These are phyloP conservation scores for Xiphophorus hellerii DNA, from an alignment of 2,113 vertebrate species.

Conservation along the genomic window DNA sequence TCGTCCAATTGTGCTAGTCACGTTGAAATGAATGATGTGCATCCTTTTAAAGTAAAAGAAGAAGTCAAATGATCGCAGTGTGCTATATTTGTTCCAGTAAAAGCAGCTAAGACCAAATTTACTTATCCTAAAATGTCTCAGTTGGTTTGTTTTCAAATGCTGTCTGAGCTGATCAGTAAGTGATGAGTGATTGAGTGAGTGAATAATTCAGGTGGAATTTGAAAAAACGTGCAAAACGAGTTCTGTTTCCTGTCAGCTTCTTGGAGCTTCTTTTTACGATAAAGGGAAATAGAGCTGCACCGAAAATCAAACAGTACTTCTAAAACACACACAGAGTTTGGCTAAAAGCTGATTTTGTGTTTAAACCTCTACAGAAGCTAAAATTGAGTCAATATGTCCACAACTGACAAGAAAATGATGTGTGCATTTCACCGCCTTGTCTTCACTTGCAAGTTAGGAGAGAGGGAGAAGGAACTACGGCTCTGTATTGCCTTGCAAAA, in stretches of 20 bases:
- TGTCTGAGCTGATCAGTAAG: constrained; percentile 28
- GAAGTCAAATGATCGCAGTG: neutral
- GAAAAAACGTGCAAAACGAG: constrained; percentile 68
- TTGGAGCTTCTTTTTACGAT: constrained; percentile 7
- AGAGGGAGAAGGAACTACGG: constrained; percentile 12
- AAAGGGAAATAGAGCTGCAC: constrained; percentile 27
- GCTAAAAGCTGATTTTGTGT: neutral
- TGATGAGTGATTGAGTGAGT: constrained; percentile 35
- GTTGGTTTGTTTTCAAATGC: constrained; percentile 6
- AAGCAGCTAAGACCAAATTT: neutral
- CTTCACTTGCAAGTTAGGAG: constrained; percentile 22
- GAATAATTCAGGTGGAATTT: constrained; percentile 34
- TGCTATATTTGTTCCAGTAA: neutral
- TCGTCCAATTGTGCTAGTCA: neutral
- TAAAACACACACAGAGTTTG: neutral
- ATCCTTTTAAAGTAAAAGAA: neutral
- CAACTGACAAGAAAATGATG: constrained; percentile 5
- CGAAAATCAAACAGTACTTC: constrained; percentile 13
- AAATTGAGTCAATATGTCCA: neutral
- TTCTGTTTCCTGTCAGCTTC: constrained; percentile 41
- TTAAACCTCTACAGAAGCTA: constrained; percentile 4
- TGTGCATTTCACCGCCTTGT: constrained; percentile 8
- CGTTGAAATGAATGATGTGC: neutral
- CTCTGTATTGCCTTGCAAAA: constrained; percentile 14
- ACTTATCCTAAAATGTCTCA: constrained; percentile 18